phyloP scores from a whole-genome alignment of 2,888 invertebrate species.

The Mantis religiosa region DNA sequence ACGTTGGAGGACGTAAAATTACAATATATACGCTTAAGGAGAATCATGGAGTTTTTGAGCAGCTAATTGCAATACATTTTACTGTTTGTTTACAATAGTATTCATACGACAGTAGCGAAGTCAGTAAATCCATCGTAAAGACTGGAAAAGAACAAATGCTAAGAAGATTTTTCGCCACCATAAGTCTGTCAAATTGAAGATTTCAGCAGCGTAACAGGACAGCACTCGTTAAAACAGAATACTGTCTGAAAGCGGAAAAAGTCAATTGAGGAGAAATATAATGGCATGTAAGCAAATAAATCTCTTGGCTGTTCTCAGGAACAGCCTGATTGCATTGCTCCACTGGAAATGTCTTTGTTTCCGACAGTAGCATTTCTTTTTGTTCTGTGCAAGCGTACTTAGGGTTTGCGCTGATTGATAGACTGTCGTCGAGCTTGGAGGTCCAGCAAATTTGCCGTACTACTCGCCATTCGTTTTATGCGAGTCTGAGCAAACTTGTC shows the following conservation, averaged over 20 bases:
- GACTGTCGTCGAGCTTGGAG: not conserved
- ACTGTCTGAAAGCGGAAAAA: not conserved
- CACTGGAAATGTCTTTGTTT: not conserved
- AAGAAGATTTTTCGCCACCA: too few species aligned
- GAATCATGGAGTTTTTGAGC: too few species aligned
- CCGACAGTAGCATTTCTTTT: not conserved
- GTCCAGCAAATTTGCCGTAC: not conserved
- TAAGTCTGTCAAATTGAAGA: too few species aligned
- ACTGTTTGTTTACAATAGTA: too few species aligned
- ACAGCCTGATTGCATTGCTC: not conserved
- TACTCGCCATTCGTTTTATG: not conserved
- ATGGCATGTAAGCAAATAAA: not conserved
- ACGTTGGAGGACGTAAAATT: too few species aligned
- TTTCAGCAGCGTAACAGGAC: too few species aligned
- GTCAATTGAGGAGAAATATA: not conserved
- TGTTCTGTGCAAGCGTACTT: not conserved
- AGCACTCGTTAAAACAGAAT: too few species aligned
- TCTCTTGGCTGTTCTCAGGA: not conserved
- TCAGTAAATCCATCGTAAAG: too few species aligned
- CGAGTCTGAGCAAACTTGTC: not conserved
- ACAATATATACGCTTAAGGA: too few species aligned
- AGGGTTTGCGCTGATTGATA: not conserved
- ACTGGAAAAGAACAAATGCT: too few species aligned
- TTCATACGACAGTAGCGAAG: too few species aligned
- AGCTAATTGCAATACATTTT: too few species aligned